phyloP scores from a whole-genome alignment of 2,797 vertebrate species.

The Simalia tracyae region DNA sequence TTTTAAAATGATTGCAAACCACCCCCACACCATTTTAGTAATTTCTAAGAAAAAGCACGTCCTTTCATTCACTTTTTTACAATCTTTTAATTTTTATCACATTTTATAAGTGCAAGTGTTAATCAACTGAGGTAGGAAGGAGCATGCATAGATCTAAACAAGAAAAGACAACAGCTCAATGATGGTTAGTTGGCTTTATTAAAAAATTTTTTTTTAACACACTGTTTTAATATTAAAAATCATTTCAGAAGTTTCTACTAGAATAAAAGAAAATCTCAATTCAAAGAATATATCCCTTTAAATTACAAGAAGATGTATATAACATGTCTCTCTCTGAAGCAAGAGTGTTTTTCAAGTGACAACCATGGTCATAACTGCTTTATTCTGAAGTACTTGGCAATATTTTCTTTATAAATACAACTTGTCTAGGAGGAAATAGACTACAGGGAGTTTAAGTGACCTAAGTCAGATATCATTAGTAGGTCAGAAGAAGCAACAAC shows the following conservation, averaged over 20 bases:
- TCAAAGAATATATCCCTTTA: constrained; percentile 58
- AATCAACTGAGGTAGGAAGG: neutral
- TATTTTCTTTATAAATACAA: constrained; percentile 59
- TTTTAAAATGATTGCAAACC: neutral
- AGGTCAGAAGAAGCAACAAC: constrained; percentile 68
- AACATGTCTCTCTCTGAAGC: constrained; percentile 49
- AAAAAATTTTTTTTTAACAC: neutral
- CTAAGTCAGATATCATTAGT: constrained; percentile 70
- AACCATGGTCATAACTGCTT: constrained; percentile 56
- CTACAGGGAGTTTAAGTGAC: constrained; percentile 59
- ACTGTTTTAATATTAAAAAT: constrained; percentile 22
- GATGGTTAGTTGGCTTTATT: neutral
- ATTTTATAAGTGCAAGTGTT: neutral
- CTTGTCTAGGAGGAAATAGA: constrained; percentile 58
- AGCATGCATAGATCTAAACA: neutral
- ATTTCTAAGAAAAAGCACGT: neutral
- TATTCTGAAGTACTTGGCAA: constrained; percentile 58
- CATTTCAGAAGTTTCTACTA: constrained; percentile 51
- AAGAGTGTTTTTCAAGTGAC: constrained; percentile 41
- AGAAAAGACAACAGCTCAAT: neutral
- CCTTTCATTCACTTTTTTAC: neutral
- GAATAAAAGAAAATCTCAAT: constrained; percentile 57
- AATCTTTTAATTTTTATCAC: neutral
- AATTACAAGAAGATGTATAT: constrained; percentile 51
- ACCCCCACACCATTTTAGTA: neutral